Conservation (phyloP, 2,113 vertebrate genomes). For the Cryptomyrus ogoouensis region DNA sequence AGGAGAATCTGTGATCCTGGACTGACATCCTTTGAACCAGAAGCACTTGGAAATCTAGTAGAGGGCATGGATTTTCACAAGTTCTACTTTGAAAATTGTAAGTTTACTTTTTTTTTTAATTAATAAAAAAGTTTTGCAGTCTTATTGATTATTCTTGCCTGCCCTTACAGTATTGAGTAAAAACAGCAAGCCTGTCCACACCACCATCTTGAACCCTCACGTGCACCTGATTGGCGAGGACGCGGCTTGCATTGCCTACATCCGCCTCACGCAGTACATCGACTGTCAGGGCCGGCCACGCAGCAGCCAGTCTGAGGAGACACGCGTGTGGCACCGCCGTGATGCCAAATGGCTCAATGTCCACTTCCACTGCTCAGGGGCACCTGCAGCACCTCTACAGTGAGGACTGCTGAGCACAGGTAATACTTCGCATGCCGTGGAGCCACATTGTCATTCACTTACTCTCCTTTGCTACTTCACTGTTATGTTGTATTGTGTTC, state of each 20-base stretch:
- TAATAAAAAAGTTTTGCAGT: not conserved
- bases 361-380: slow-evolving; percentile 98
- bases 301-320: slow-evolving; percentile 96
- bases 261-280: slow-evolving; percentile 96
- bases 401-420: slow-evolving; percentile 74
- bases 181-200: slow-evolving; percentile 98
- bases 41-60: slow-evolving; percentile 94
- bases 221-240: slow-evolving; percentile 96
- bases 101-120: slow-evolving; percentile 46
- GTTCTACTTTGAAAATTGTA: slow-evolving; percentile 99
- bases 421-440: slow-evolving; percentile 42
- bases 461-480: not conserved
- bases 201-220: slow-evolving; percentile 96
- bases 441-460: not conserved
- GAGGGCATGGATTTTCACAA: slow-evolving; percentile 99
- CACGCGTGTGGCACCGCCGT: slow-evolving; percentile 93
- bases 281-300: slow-evolving; percentile 89
- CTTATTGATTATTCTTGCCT: not conserved
- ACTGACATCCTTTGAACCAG: slow-evolving; percentile 96
- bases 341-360: slow-evolving; percentile 98
- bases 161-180: slow-evolving; percentile 80
- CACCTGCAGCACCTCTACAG: slow-evolving; percentile 94
- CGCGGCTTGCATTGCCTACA: slow-evolving; percentile 95
- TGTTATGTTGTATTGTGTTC: not conserved
- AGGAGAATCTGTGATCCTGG: slow-evolving; percentile 98